These are phyloP conservation scores for Ardeotis arabs DNA, from an alignment of 2,113 vertebrate genomes.

Conservation along the genomic window DNA sequence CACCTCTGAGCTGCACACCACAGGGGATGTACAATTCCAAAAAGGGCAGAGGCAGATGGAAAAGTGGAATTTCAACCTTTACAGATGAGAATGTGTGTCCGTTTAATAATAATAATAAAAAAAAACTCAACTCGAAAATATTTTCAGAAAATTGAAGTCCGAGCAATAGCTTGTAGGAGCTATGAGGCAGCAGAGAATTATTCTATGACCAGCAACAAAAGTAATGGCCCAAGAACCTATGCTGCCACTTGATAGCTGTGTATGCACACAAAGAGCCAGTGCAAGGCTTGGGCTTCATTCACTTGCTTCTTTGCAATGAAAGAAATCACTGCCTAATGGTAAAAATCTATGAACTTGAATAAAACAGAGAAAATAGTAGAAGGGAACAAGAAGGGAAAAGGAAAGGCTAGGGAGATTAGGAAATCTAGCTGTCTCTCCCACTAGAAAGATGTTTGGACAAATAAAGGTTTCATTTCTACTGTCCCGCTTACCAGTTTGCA, in stretches of 20 bases:
- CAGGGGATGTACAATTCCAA: constrained; percentile 66
- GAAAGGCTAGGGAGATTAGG: not conserved
- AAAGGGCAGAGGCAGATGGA: constrained; percentile 65
- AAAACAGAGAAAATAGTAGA: constrained; percentile 12
- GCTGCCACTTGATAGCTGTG: constrained; percentile 28
- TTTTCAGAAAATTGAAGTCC: constrained; percentile 56
- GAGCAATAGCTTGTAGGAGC: not conserved
- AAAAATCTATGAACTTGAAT: constrained; percentile 27
- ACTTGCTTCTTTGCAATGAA: constrained; percentile 27
- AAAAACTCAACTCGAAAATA: constrained; percentile 46
- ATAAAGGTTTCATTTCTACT: not conserved
- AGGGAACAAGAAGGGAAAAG: not conserved
- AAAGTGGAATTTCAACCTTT: constrained; percentile 71
- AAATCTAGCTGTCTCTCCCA: not conserved
- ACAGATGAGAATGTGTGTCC: constrained; percentile 52
- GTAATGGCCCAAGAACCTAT: constrained; percentile 34
- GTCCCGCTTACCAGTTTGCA: not conserved
- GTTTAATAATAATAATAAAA: constrained; percentile 15
- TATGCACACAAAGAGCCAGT: constrained; percentile 4
- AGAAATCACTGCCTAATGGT: constrained; percentile 35
- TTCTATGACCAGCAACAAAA: not conserved
- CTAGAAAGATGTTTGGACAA: not conserved
- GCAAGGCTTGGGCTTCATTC: constrained; percentile 40
- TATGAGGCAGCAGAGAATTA: not conserved
- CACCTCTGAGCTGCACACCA: constrained; percentile 47